Evolutionary conservation across 2,797 vertebrate species (phyloP).

Genomic region (Mormyrus hasselquistii): DNA sequence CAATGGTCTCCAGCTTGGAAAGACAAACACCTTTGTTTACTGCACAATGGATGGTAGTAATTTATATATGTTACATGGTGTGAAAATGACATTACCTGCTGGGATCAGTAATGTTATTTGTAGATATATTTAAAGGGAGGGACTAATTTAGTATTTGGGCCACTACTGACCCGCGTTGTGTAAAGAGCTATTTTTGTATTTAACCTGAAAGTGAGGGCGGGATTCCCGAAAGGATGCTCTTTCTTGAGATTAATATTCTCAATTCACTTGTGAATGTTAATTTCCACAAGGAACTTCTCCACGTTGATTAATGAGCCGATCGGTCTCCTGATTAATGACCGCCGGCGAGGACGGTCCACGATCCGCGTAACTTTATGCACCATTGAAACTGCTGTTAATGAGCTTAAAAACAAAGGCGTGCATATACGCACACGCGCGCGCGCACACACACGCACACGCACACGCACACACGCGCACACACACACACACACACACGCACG

Average conservation of each 20-base stretch:
- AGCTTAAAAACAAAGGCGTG: not conserved
- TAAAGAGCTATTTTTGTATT: constrained; percentile 58
- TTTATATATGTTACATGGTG: not conserved
- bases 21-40: not conserved
- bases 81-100: not conserved
- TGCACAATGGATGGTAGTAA: not conserved
- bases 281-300: constrained; percentile 13
- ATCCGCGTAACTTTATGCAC: not conserved
- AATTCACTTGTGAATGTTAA: constrained; percentile 29
- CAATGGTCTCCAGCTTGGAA: not conserved
- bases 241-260: constrained; percentile 41
- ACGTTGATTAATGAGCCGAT: constrained; percentile 18
- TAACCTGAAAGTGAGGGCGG: constrained; percentile 30
- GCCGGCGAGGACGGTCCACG: not conserved
- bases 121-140: constrained; percentile 12
- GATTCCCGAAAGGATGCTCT: constrained; percentile 44
- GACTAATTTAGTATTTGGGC: constrained; percentile 17
- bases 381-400: not conserved
- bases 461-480: not conserved
- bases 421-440: not conserved
- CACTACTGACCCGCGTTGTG: constrained; percentile 49
- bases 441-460: not conserved
- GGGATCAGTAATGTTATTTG: not conserved
- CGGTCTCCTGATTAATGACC: not conserved
- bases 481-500: not conserved